Evolutionary conservation across 2,888 invertebrate genomes (phyloP).

Genomic region (Frankliniella fusca): DNA sequence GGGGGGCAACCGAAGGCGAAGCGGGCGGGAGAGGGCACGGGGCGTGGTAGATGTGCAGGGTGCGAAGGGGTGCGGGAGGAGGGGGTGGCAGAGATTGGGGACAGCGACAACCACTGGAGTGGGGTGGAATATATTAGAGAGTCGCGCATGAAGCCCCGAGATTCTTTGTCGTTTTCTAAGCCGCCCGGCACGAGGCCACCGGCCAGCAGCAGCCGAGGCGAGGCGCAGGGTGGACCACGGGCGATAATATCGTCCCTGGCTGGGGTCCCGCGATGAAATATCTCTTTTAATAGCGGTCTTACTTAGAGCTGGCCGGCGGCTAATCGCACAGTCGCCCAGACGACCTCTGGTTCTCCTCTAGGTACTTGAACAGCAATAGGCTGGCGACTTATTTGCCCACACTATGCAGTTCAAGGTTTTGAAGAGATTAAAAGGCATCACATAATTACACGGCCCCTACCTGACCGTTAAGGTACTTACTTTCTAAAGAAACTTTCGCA

Average conservation of each 20-base stretch:
- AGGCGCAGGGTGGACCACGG: not conserved
- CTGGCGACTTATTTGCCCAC: too few relatives aligned
- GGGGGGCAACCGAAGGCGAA: not conserved
- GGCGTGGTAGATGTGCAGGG: not conserved
- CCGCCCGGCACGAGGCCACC: not conserved
- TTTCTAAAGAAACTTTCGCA: too few relatives aligned
- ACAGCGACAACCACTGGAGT: too few relatives aligned
- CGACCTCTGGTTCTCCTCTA: not conserved
- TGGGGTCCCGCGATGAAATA: not conserved
- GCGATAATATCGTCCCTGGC: conserved; percentile 1
- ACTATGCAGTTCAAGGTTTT: too few relatives aligned
- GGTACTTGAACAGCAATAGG: too few relatives aligned
- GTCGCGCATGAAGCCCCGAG: not conserved
- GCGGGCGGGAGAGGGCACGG: not conserved
- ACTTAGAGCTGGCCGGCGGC: not conserved
- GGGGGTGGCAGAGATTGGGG: not conserved
- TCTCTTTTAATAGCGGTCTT: conserved; percentile 4
- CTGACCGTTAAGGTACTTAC: too few relatives aligned
- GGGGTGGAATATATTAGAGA: not conserved
- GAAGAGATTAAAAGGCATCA: too few relatives aligned
- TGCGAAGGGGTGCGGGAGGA: not conserved
- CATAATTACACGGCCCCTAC: too few relatives aligned
- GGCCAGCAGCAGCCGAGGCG: not conserved
- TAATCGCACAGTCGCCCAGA: not conserved
- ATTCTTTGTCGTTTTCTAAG: conserved; percentile 15